phyloP scores from a whole-genome alignment of 1,140 invertebrate genomes.

The Lamellibrachia luymesi region DNA sequence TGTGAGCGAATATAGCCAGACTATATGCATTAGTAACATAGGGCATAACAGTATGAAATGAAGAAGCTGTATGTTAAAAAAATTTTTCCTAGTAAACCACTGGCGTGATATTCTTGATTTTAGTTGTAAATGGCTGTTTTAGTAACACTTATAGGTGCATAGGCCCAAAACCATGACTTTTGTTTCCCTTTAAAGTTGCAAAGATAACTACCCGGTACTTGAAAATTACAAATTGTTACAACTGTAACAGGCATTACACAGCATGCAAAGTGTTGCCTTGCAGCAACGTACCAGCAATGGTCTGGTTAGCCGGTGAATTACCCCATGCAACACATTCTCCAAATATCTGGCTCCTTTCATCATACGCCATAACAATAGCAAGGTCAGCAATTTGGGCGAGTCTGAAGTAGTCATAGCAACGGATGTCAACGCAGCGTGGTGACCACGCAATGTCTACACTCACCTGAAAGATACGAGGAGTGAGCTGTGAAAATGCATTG shows the following conservation, averaged over 20 bases:
- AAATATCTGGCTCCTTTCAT: slow-evolving; percentile 57
- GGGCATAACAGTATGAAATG: no score
- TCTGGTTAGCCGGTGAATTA: slow-evolving; percentile 44
- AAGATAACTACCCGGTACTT: no score
- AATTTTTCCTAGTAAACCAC: no score
- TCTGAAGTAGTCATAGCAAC: slow-evolving; percentile 56
- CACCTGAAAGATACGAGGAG: slow-evolving; percentile 39
- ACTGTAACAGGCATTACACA: not conserved
- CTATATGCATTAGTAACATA: no score
- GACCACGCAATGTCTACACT: slow-evolving; percentile 59
- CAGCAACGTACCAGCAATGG: slow-evolving; percentile 23
- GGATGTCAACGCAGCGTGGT: slow-evolving; percentile 52
- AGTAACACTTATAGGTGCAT: no score
- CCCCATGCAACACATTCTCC: slow-evolving; percentile 54
- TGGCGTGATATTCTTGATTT: not conserved
- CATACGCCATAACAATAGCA: slow-evolving; percentile 59
- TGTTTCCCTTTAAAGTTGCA: no score
- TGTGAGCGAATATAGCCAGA: no score
- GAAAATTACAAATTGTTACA: not conserved
- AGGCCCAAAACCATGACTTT: no score
- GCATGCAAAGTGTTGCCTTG: not conserved
- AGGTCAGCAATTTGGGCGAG: slow-evolving; percentile 50
- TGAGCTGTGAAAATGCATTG: not conserved
- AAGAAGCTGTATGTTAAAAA: no score
- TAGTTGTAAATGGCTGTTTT: no score